Evolutionary conservation across 2,113 vertebrate genomes (phyloP).

Genomic region (Callocephalon fimbriatum): DNA sequence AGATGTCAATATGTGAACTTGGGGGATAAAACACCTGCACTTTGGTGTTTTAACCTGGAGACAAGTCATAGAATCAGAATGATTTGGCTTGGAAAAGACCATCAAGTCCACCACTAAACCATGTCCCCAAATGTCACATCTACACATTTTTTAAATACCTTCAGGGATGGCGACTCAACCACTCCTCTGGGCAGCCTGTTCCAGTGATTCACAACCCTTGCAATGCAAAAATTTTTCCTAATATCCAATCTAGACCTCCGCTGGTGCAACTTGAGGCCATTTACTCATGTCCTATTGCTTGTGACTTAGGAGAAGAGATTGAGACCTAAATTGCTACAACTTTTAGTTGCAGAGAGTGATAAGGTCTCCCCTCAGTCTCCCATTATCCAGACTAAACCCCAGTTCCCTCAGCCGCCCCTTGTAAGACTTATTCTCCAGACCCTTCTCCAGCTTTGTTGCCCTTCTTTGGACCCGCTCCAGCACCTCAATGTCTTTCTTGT

Average conservation of each 20-base stretch:
- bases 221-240: not conserved
- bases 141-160: not conserved
- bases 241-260: not conserved
- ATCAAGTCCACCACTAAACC: not conserved
- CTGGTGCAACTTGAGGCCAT: not conserved
- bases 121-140: not conserved
- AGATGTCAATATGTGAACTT: not conserved
- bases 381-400: not conserved
- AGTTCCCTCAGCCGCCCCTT: not conserved
- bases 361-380: not conserved
- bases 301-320: not conserved
- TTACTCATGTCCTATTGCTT: not conserved
- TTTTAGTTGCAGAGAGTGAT: accelerated
- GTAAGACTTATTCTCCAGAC: not conserved
- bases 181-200: not conserved
- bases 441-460: not conserved
- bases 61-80: not conserved
- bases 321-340: accelerated
- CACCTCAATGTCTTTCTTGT: not conserved
- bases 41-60: not conserved
- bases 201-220: not conserved
- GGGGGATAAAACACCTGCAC: not conserved
- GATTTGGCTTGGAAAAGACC: not conserved
- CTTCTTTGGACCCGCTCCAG: not conserved
- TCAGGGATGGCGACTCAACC: not conserved